These are phyloP conservation scores for Trypoxylon attenuatum DNA, from an alignment of 2,888 invertebrate genomes.

Conservation along the genomic window DNA sequence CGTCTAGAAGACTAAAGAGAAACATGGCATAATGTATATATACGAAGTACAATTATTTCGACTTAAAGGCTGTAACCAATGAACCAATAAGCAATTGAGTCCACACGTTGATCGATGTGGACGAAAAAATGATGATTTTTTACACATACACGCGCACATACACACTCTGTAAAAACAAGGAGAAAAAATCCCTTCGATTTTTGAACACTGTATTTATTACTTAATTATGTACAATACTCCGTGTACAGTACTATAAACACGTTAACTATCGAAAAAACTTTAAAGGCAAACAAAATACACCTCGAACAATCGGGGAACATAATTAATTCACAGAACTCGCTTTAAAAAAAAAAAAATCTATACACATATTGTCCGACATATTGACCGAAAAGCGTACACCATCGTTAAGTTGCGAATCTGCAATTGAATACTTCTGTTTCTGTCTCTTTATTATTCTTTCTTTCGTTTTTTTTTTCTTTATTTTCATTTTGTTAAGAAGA, in stretches of 20 bases:
- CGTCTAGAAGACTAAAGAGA: neutral
- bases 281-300: conserved; percentile 44
- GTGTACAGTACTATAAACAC: conserved; percentile 58
- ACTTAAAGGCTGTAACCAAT: neutral
- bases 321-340: conserved; percentile 31
- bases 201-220: conserved; percentile 54
- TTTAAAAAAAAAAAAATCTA: conserved; percentile 20
- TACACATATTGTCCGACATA: conserved; percentile 22
- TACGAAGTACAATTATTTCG: neutral
- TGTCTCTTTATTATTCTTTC: conserved; percentile 10
- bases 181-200: conserved; percentile 20
- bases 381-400: conserved; percentile 39
- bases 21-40: neutral
- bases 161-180: no score
- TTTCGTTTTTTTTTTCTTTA: conserved; percentile 14
- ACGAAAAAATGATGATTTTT: no score
- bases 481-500: conserved; percentile 53
- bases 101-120: no score
- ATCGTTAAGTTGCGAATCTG: conserved; percentile 21
- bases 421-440: conserved; percentile 31
- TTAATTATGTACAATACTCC: conserved; percentile 59
- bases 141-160: no score
- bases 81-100: no score
- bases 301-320: conserved; percentile 28
- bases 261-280: conserved; percentile 41